Percentiles rank a stretch among this genome's conserved stretches.
phyloP scores from a whole-genome alignment of 2,888 invertebrate genomes.

The Synergus umbraculus region DNA sequence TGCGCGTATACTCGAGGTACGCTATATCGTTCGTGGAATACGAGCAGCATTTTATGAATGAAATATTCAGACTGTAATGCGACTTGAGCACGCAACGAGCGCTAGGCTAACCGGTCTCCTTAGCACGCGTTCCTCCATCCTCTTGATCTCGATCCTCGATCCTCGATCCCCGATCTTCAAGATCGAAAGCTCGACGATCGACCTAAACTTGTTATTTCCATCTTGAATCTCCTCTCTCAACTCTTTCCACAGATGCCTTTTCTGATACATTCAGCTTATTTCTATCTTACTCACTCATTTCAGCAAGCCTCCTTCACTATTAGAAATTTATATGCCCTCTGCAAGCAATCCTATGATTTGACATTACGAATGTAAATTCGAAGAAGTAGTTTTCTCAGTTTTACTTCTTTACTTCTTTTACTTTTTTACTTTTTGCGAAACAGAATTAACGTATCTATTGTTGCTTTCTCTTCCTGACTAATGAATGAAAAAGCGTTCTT shows the following conservation, averaged over 20 bases:
- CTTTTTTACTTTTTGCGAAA: neutral
- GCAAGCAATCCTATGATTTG: neutral
- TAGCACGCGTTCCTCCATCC: slow-evolving; percentile 42
- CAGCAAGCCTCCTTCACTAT: neutral
- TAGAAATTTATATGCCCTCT: neutral
- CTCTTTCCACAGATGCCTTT: neutral
- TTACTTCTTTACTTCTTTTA: neutral
- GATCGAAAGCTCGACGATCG: slow-evolving; percentile 37
- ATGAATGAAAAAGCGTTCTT: neutral
- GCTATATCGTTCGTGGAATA: slow-evolving; percentile 63
- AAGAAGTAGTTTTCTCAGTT: neutral
- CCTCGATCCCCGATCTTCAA: slow-evolving; percentile 21
- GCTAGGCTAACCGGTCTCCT: slow-evolving; percentile 59
- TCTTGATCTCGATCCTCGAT: slow-evolving; percentile 29
- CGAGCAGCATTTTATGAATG: slow-evolving; percentile 74
- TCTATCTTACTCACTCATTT: neutral
- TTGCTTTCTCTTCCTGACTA: slow-evolving; percentile 10
- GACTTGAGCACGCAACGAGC: slow-evolving; percentile 70
- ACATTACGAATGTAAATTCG: neutral
- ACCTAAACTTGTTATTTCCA: slow-evolving; percentile 33
- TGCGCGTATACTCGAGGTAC: slow-evolving; percentile 33
- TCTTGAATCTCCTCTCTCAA: slow-evolving; percentile 29
- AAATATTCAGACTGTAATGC: slow-evolving; percentile 75
- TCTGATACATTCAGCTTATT: slow-evolving; percentile 4
- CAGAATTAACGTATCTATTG: neutral